Conservation (phyloP, 2,888 invertebrate genomes). For the Thecophora atra region DNA sequence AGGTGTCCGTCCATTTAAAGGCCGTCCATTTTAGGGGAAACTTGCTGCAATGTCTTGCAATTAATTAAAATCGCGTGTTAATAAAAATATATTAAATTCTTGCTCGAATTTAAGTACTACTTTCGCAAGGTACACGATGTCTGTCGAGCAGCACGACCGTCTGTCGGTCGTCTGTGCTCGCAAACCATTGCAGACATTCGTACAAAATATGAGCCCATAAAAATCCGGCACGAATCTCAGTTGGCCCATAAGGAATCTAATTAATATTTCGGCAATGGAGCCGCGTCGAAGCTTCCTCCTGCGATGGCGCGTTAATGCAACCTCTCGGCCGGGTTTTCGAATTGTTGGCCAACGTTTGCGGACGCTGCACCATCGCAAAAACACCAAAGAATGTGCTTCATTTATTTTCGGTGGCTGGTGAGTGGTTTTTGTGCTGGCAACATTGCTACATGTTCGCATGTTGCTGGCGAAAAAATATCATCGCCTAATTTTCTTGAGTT, state of each 20-base stretch:
- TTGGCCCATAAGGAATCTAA: slow-evolving; percentile 16
- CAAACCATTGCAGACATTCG: background rate
- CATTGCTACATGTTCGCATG: slow-evolving; percentile 8
- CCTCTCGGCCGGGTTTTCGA: slow-evolving; percentile 21
- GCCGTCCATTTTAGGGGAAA: background rate
- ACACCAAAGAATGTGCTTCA: slow-evolving; percentile 24
- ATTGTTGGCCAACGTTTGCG: background rate
- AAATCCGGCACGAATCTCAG: slow-evolving; percentile 13
- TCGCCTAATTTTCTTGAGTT: slow-evolving; percentile 36
- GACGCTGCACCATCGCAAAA: slow-evolving; percentile 8
- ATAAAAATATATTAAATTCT: slow-evolving; percentile 36
- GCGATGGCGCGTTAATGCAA: slow-evolving; percentile 32
- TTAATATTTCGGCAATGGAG: slow-evolving; percentile 5
- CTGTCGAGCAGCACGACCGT: background rate
- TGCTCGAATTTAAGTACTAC: background rate
- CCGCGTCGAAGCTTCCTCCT: background rate
- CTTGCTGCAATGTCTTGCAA: slow-evolving; percentile 2
- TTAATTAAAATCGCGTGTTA: slow-evolving; percentile 34
- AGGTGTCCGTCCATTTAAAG: background rate
- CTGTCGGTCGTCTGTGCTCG: background rate
- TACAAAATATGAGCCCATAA: slow-evolving; percentile 22
- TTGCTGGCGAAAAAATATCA: slow-evolving; percentile 24
- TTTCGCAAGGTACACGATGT: background rate
- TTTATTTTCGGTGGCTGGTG: slow-evolving; percentile 14
- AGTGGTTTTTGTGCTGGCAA: slow-evolving; percentile 10